Evolutionary conservation across 1,140 invertebrate genomes (phyloP).

Genomic region (Manduca sexta): DNA sequence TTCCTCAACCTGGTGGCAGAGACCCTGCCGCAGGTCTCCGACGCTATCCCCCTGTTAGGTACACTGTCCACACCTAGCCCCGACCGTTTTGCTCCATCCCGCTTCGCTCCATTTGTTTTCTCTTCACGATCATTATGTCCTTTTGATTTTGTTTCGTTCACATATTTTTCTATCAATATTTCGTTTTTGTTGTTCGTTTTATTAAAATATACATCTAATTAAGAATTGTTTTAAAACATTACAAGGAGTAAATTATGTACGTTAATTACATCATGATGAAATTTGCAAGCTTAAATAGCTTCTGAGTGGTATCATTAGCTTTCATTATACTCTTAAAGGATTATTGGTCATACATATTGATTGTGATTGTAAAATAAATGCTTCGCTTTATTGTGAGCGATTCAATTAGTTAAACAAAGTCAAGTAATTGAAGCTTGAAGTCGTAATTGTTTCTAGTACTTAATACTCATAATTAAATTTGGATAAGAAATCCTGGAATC

Average conservation of each 20-base stretch:
- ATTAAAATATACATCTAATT: constrained; percentile 36
- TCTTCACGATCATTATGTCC: constrained; percentile 20
- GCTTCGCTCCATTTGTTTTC: too few relatives aligned
- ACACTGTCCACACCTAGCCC: constrained; percentile 70
- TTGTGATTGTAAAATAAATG: too few relatives aligned
- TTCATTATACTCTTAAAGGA: constrained; percentile 9
- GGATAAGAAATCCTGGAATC: constrained; percentile 49
- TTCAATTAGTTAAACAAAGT: not conserved
- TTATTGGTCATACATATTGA: too few relatives aligned
- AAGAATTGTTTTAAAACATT: constrained; percentile 66
- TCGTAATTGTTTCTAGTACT: constrained; percentile 8
- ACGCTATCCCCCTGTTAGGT: constrained; percentile 96
- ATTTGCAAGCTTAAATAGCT: constrained; percentile 16
- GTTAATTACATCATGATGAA: constrained; percentile 25
- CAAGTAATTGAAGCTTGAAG: not conserved
- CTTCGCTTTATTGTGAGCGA: too few relatives aligned
- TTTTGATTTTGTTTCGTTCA: constrained; percentile 33
- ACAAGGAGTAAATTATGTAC: constrained; percentile 66
- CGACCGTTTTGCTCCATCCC: not conserved
- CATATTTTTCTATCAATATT: constrained; percentile 14
- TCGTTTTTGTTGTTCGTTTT: constrained; percentile 24
- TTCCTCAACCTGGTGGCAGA: constrained; percentile 98
- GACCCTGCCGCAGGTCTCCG: constrained; percentile 95
- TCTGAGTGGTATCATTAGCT: constrained; percentile 19
- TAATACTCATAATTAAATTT: too few relatives aligned